Conservation (phyloP, 92 coral and sea anemone species). For the Zoanthus gigantus region DNA sequence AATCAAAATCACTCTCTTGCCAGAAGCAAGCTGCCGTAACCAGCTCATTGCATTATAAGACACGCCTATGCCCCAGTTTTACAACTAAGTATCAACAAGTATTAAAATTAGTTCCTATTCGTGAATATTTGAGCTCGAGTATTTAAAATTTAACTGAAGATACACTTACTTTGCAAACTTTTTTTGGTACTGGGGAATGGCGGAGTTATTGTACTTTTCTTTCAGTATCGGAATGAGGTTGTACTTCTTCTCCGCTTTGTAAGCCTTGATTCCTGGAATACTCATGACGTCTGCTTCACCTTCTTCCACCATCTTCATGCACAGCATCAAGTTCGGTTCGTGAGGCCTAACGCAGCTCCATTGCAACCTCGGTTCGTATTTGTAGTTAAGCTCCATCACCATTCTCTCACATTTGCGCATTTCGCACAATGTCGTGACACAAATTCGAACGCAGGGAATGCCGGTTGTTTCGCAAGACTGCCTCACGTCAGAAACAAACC, state of each 20-base stretch:
- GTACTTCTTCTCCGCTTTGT: slow-evolving; percentile 58
- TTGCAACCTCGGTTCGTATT: slow-evolving; percentile 30
- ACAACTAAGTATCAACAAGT: too few relatives aligned
- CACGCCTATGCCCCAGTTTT: background rate
- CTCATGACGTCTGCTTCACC: slow-evolving; percentile 63
- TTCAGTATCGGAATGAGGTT: slow-evolving; percentile 51
- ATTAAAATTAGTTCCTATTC: background rate
- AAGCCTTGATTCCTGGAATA: slow-evolving; percentile 59
- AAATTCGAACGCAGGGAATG: slow-evolving; percentile 53
- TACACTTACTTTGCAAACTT: background rate
- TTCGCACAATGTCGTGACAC: slow-evolving; percentile 56
- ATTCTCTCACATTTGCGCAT: slow-evolving; percentile 68
- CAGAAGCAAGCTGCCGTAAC: too few relatives aligned
- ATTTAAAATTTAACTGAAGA: background rate
- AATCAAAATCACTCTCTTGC: too few relatives aligned
- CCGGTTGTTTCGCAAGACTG: background rate
- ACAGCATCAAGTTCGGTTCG: background rate
- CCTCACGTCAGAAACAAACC: too few relatives aligned
- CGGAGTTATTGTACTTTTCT: slow-evolving; percentile 31
- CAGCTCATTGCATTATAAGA: too few relatives aligned
- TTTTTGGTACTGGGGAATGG: background rate
- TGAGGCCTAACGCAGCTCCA: slow-evolving; percentile 66
- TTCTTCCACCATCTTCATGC: slow-evolving; percentile 53
- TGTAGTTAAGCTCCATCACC: slow-evolving; percentile 67
- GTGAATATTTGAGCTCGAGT: too few relatives aligned